These are phyloP conservation scores for Trichonephila clavipes DNA, from an alignment of 1,140 invertebrate genomes.

Conservation along the genomic window DNA sequence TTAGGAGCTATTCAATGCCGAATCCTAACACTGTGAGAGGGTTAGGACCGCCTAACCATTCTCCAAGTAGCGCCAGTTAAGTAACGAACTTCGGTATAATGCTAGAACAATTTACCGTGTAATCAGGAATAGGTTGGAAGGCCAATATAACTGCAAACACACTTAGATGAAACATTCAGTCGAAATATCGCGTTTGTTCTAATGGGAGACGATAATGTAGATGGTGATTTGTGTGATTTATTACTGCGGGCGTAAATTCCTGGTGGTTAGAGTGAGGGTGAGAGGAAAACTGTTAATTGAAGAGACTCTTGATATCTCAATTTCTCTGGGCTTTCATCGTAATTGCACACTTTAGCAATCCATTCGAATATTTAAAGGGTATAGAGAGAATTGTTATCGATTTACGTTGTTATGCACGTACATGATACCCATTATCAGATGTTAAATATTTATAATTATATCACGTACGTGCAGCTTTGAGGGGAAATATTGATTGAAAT, in stretches of 20 bases:
- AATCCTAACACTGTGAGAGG: not conserved
- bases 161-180: not conserved
- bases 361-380: too few species aligned
- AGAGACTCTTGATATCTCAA: not conserved
- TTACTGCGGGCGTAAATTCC: not conserved
- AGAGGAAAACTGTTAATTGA: slow-evolving; percentile 38
- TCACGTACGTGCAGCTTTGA: too few species aligned
- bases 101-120: slow-evolving; percentile 14
- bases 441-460: too few species aligned
- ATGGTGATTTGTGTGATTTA: slow-evolving; percentile 35
- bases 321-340: not conserved
- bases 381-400: too few species aligned
- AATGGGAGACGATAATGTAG: slow-evolving; percentile 11
- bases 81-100: slow-evolving; percentile 40
- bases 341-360: too few species aligned
- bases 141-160: not conserved
- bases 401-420: too few species aligned
- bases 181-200: slow-evolving; percentile 34
- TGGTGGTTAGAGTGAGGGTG: not conserved
- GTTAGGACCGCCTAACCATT: not conserved
- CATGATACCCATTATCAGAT: too few species aligned
- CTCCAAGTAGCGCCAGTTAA: not conserved
- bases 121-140: slow-evolving; percentile 7
- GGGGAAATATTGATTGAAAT: too few species aligned
- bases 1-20: not conserved